phyloP scores from a whole-genome alignment of 2,888 invertebrate species.

The Drosophila recens region DNA sequence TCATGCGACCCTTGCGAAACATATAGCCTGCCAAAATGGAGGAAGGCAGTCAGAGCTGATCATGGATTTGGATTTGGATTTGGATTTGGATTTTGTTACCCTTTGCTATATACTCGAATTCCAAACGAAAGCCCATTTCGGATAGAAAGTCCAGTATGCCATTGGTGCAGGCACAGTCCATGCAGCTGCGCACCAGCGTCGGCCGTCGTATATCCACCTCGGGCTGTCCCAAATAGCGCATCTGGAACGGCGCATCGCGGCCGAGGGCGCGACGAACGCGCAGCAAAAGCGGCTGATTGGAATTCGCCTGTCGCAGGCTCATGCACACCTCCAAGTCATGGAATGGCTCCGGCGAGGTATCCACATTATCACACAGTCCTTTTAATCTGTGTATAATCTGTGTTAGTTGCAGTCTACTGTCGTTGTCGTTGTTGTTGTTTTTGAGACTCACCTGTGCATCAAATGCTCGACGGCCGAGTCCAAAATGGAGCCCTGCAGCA shows the following conservation, averaged over 20 bases:
- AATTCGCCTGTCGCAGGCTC: slow-evolving; percentile 90
- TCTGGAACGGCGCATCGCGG: slow-evolving; percentile 90
- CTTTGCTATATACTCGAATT: slow-evolving; percentile 97
- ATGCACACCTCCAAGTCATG: slow-evolving; percentile 97
- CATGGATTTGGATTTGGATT: too few relatives aligned
- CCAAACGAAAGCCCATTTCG: slow-evolving; percentile 95
- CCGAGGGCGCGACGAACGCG: slow-evolving; percentile 93
- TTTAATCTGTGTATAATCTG: slow-evolving; percentile 87
- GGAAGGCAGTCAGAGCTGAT: neutral
- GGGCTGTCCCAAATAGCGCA: slow-evolving; percentile 96
- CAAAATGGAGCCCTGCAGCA: slow-evolving; percentile 96
- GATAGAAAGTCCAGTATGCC: slow-evolving; percentile 96
- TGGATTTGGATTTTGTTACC: slow-evolving; percentile 85
- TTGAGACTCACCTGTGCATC: slow-evolving; percentile 88
- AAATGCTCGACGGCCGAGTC: slow-evolving; percentile 96
- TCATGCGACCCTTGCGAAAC: slow-evolving; percentile 98
- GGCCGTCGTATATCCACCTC: slow-evolving; percentile 95
- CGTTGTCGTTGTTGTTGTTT: neutral
- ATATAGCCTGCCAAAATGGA: slow-evolving; percentile 88
- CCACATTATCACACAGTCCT: slow-evolving; percentile 97
- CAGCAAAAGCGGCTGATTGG: slow-evolving; percentile 89
- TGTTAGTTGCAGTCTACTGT: too few relatives aligned
- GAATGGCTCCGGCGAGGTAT: slow-evolving; percentile 95
- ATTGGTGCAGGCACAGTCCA: slow-evolving; percentile 96
- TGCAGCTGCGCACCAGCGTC: slow-evolving; percentile 95